These are phyloP conservation scores for Osmerus eperlanus DNA, from an alignment of 2,113 vertebrate species.

Conservation along the genomic window DNA sequence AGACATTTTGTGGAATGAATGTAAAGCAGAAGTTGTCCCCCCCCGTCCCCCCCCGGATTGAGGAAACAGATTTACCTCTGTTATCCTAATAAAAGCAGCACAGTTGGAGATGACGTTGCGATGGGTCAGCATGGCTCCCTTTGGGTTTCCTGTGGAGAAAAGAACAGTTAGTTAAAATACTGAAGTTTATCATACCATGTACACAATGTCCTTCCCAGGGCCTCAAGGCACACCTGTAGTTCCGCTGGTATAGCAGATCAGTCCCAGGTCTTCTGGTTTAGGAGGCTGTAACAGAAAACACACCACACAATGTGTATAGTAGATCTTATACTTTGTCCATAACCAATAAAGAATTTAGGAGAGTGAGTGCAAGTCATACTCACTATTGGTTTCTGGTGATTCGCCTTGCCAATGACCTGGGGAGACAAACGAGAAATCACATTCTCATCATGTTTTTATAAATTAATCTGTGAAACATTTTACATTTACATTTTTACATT, in stretches of 20 bases:
- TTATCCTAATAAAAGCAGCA: constrained; percentile 85
- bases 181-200: too few species aligned
- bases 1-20: background rate
- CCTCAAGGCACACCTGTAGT: constrained; percentile 65
- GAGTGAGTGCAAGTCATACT: constrained; percentile 37
- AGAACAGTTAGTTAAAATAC: constrained; percentile 15
- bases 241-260: constrained; percentile 81
- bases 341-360: background rate
- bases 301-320: background rate
- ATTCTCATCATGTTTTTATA: background rate
- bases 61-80: constrained; percentile 79
- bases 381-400: constrained; percentile 78
- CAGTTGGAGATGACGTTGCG: constrained; percentile 86
- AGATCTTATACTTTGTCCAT: background rate
- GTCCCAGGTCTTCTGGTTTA: constrained; percentile 67
- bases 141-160: constrained; percentile 83
- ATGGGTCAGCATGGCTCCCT: constrained; percentile 92
- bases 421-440: constrained; percentile 22
- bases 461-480: too few species aligned
- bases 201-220: too few species aligned
- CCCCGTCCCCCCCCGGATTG: background rate
- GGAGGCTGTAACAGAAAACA: constrained; percentile 67
- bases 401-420: constrained; percentile 80
- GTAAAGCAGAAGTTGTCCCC: too few species aligned
- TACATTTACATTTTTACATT: too few species aligned